Percentiles rank a stretch among this genome's conserved stretches.
phyloP scores from a whole-genome alignment of 2,888 invertebrate genomes.

The Fragum fragum region DNA sequence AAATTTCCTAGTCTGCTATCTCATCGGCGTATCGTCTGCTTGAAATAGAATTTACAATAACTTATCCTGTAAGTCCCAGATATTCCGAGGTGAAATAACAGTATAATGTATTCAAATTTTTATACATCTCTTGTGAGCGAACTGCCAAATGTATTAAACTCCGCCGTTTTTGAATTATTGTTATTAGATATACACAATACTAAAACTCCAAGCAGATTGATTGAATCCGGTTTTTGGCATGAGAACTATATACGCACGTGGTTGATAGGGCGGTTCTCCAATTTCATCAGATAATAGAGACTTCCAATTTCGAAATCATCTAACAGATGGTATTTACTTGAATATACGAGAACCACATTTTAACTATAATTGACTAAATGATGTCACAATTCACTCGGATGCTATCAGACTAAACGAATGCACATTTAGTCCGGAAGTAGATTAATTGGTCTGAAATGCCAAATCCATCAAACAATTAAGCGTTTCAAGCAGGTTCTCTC shows the following conservation, averaged over 20 bases:
- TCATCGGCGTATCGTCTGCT: neutral
- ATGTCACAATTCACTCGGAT: neutral
- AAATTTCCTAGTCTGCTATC: neutral
- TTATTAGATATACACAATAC: neutral
- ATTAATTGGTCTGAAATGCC: conserved; percentile 28
- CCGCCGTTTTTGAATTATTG: too few relatives aligned
- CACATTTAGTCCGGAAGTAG: conserved; percentile 11
- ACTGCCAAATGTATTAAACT: too few relatives aligned
- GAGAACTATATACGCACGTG: neutral
- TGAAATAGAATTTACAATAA: neutral
- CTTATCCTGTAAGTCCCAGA: too few relatives aligned
- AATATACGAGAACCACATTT: neutral
- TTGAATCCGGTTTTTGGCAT: conserved; percentile 18
- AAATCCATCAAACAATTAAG: conserved; percentile 24
- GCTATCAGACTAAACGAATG: conserved; percentile 1
- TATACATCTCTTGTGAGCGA: too few relatives aligned
- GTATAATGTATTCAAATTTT: too few relatives aligned
- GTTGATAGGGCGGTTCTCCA: neutral
- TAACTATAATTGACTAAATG: neutral
- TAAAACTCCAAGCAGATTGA: neutral
- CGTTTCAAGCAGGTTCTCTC: neutral
- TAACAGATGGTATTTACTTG: neutral
- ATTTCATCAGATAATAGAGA: neutral
- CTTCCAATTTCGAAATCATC: neutral
- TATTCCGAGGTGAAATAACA: too few relatives aligned